These are phyloP conservation scores for Pseudoatta argentina DNA, from an alignment of 1,140 invertebrate genomes.

Conservation along the genomic window DNA sequence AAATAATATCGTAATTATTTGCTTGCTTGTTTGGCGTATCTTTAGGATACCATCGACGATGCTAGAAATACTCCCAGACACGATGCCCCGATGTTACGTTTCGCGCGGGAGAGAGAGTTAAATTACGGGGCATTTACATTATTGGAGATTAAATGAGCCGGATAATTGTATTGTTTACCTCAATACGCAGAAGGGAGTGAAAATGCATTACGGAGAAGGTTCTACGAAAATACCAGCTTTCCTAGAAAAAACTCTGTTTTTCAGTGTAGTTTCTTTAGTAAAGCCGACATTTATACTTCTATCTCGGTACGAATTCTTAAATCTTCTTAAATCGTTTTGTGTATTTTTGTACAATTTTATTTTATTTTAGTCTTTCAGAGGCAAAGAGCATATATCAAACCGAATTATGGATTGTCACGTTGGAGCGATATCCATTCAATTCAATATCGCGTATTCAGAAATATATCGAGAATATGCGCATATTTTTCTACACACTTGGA, in stretches of 20 bases:
- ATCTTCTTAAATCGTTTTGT: conserved; percentile 12
- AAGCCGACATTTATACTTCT: conserved; percentile 2
- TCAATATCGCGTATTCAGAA: conserved; percentile 45
- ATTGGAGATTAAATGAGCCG: conserved; percentile 60
- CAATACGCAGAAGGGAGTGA: conserved; percentile 14
- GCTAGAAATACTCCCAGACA: not conserved
- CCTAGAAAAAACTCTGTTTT: conserved; percentile 3
- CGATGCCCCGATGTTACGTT: conserved; percentile 6
- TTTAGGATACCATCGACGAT: conserved; percentile 30
- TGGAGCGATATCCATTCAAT: conserved; percentile 57
- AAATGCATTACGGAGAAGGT: conserved; percentile 22
- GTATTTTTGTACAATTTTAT: conserved; percentile 9
- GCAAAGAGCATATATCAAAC: conserved; percentile 25
- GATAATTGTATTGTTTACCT: conserved; percentile 54
- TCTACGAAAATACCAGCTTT: not conserved
- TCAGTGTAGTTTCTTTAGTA: not conserved
- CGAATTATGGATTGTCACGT: conserved; percentile 61
- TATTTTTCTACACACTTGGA: conserved; percentile 57
- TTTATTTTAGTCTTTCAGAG: conserved; percentile 14
- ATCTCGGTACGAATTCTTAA: not conserved
- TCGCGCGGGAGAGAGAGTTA: conserved; percentile 21
- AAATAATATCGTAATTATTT: conserved; percentile 61
- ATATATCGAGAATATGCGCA: conserved; percentile 58
- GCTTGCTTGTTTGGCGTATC: conserved; percentile 10
- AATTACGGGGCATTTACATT: conserved; percentile 50